phyloP scores from a whole-genome alignment of 2,888 invertebrate species.

The Anagyrus pseudococci region DNA sequence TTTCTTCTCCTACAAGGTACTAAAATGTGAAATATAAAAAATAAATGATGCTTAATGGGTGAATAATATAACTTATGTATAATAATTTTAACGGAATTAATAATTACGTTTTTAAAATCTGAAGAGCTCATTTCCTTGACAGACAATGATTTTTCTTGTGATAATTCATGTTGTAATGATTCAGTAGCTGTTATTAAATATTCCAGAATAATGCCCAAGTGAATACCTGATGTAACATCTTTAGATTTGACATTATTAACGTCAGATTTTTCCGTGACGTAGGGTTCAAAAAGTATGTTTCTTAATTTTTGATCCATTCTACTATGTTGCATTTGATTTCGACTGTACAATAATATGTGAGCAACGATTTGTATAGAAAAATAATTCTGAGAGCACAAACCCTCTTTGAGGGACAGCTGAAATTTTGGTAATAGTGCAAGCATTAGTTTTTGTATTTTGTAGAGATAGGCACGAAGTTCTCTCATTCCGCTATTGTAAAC shows the following conservation, averaged over 20 bases:
- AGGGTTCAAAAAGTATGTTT: constrained; percentile 56
- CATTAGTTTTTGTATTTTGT: constrained; percentile 77
- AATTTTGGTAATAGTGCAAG: constrained; percentile 78
- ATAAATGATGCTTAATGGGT: neutral
- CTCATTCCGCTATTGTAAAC: constrained; percentile 55
- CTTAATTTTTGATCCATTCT: constrained; percentile 58
- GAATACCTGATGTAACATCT: constrained; percentile 50
- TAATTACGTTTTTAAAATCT: constrained; percentile 63
- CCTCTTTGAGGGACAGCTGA: constrained; percentile 43
- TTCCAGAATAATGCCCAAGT: constrained; percentile 55
- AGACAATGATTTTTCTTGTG: constrained; percentile 49
- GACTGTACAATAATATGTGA: constrained; percentile 74
- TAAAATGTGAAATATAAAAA: constrained; percentile 32
- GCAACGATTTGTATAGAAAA: constrained; percentile 69
- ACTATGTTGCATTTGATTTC: constrained; percentile 66
- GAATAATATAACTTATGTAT: neutral
- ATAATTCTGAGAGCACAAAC: constrained; percentile 49
- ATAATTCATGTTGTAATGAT: constrained; percentile 52
- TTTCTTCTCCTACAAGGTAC: constrained; percentile 54
- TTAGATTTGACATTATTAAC: constrained; percentile 47
- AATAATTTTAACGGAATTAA: no score
- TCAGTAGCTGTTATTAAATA: constrained; percentile 53
- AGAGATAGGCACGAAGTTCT: constrained; percentile 66
- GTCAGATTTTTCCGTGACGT: constrained; percentile 47
- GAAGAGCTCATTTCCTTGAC: constrained; percentile 63